Evolutionary conservation across 2,797 vertebrate species (phyloP).

Genomic region (Linurgus olivaceus): DNA sequence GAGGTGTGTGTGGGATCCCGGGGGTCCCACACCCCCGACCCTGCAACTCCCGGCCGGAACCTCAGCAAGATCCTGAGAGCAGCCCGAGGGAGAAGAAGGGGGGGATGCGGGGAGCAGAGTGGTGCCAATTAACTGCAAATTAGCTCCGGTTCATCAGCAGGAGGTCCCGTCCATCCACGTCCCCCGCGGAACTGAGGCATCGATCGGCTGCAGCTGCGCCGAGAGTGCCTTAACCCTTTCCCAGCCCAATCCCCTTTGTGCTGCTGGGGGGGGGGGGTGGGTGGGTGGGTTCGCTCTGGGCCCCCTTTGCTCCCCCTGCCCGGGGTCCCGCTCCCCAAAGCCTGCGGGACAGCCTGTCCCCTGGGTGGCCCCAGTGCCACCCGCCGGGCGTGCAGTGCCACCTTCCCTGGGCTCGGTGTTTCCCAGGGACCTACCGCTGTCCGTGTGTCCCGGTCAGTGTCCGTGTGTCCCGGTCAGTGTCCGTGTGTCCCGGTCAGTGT

Average conservation of each 20-base stretch:
- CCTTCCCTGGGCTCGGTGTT: neutral
- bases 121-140: slow-evolving; percentile 14
- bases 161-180: neutral
- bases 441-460: neutral
- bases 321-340: neutral
- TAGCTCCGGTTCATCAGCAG: neutral
- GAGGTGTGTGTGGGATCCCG: neutral
- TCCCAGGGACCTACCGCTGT: neutral
- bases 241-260: neutral
- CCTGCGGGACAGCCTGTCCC: neutral
- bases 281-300: fast-evolving
- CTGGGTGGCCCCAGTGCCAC: neutral
- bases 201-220: neutral
- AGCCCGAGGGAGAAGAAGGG: neutral
- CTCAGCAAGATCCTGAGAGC: neutral
- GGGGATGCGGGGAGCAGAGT: neutral
- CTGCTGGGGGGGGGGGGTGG: fast-evolving
- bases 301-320: no score
- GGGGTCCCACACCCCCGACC: neutral
- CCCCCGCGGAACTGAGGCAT: neutral
- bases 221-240: neutral
- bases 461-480: neutral
- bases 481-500: neutral
- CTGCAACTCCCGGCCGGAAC: neutral
- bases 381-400: fast-evolving